These are phyloP conservation scores for Oncorhynchus nerka DNA, from an alignment of 2,113 vertebrate species.

Conservation along the genomic window DNA sequence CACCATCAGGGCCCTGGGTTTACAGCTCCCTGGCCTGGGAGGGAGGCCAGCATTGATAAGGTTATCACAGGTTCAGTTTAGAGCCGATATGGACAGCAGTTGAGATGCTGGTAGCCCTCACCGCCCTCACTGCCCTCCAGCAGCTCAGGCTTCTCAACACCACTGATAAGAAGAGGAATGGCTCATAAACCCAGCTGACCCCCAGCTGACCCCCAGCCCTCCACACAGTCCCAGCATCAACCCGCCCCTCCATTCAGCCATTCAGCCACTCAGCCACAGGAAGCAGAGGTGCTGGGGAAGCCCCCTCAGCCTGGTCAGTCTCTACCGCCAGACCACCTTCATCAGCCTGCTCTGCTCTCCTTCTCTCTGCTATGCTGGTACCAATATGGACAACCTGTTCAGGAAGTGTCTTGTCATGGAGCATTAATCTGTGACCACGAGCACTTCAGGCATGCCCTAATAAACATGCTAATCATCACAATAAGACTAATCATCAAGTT, in stretches of 20 bases:
- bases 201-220: not conserved
- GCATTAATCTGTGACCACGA: too few species aligned
- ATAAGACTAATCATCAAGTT: too few species aligned
- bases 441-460: too few species aligned
- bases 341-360: slow-evolving; percentile 4
- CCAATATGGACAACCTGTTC: slow-evolving; percentile 14
- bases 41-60: not conserved
- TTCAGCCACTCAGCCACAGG: slow-evolving; percentile 10
- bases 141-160: slow-evolving; percentile 60
- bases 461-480: too few species aligned
- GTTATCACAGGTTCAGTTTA: not conserved
- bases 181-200: not conserved
- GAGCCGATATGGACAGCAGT: slow-evolving; percentile 2
- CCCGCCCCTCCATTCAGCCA: not conserved
- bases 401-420: slow-evolving; percentile 10
- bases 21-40: slow-evolving; percentile 50
- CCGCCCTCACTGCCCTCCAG: slow-evolving; percentile 32
- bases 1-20: slow-evolving; percentile 45
- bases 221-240: not conserved
- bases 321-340: slow-evolving; percentile 14
- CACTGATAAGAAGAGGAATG: slow-evolving; percentile 53
- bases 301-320: slow-evolving; percentile 38
- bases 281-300: slow-evolving; percentile 50
- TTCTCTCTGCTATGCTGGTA: slow-evolving; percentile 5
- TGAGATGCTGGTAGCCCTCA: slow-evolving; percentile 32